Percentiles rank a stretch among this genome's conserved stretches.
Evolutionary conservation across 2,113 vertebrate species (phyloP).

Genomic region (Catharus bicknelli): DNA sequence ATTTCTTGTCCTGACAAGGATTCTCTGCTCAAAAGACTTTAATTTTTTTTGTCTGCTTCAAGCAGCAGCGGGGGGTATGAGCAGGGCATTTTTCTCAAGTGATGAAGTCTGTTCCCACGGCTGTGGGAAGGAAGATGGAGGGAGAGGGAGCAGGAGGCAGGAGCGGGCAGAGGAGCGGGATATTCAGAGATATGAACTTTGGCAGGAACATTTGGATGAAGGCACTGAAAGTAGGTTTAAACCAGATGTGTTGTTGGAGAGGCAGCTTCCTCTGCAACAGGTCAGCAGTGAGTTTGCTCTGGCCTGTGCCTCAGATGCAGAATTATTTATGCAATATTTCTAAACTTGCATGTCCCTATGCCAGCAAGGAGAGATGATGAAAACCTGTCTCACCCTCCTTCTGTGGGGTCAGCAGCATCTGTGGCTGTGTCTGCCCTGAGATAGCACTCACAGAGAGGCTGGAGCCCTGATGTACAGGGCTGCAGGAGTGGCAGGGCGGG

Average conservation of each 20-base stretch:
- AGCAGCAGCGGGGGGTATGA: constrained; percentile 53
- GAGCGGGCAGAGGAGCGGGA: neutral
- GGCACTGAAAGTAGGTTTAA: neutral
- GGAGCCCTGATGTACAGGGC: neutral
- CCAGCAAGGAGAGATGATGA: neutral
- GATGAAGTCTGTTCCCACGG: constrained; percentile 65
- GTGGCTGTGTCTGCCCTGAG: neutral
- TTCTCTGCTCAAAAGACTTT: constrained; percentile 60
- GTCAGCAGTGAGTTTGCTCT: neutral
- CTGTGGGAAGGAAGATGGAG: constrained; percentile 40
- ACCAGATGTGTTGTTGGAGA: neutral
- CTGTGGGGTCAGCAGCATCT: neutral
- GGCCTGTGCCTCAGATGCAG: neutral
- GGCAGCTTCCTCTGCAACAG: neutral
- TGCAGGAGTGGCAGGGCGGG: neutral
- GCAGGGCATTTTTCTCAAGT: constrained; percentile 65
- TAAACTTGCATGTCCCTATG: neutral
- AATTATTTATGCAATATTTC: neutral
- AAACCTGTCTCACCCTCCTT: neutral
- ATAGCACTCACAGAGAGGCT: neutral
- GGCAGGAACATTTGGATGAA: neutral
- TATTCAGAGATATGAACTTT: neutral
- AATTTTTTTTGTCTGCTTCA: constrained; percentile 59
- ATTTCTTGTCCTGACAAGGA: constrained; percentile 62
- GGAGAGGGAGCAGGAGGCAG: neutral